Conservation (phyloP, 23 tunicate genomes). For the Styela clava region DNA sequence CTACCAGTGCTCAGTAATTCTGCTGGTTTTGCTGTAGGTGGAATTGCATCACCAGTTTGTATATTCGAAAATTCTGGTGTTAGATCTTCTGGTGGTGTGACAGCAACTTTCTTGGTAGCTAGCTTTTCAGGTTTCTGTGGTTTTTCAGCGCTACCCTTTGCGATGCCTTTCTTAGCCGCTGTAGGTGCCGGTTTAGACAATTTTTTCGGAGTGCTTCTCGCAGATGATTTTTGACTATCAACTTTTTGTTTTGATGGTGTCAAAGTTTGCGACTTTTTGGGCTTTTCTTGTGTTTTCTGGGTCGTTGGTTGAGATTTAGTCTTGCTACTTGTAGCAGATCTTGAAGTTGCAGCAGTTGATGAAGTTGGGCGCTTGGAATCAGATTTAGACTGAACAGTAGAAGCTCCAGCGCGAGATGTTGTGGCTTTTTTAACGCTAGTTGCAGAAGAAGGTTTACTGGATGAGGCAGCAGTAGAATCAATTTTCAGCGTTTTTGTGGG, state of each 20-base stretch:
- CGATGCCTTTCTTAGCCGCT: background rate
- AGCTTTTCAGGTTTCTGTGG: background rate
- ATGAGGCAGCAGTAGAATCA: background rate
- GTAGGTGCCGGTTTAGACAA: conserved; percentile 17
- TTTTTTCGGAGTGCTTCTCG: conserved; percentile 21
- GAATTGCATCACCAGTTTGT: background rate
- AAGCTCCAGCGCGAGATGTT: background rate
- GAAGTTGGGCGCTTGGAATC: background rate
- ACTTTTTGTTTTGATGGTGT: conserved; percentile 30
- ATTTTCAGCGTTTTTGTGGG: background rate
- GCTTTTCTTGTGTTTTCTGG: conserved; percentile 2
- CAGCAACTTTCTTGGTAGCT: background rate
- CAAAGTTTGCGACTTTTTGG: background rate
- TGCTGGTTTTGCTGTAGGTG: background rate
- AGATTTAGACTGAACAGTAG: conserved; percentile 22
- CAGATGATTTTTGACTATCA: conserved; percentile 28
- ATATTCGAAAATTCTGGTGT: conserved; percentile 14
- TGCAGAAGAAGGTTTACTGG: background rate
- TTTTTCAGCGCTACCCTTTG: background rate
- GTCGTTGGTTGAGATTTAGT: conserved; percentile 1
- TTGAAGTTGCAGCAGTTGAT: background rate
- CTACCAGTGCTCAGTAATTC: background rate
- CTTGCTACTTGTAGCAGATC: background rate
- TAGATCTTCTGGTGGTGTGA: conserved; percentile 29
- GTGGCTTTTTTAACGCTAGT: background rate